Percentiles rank a stretch among this genome's conserved stretches.
phyloP scores from a whole-genome alignment of 2,797 vertebrate species.

The Sebastolobus alascanus region DNA sequence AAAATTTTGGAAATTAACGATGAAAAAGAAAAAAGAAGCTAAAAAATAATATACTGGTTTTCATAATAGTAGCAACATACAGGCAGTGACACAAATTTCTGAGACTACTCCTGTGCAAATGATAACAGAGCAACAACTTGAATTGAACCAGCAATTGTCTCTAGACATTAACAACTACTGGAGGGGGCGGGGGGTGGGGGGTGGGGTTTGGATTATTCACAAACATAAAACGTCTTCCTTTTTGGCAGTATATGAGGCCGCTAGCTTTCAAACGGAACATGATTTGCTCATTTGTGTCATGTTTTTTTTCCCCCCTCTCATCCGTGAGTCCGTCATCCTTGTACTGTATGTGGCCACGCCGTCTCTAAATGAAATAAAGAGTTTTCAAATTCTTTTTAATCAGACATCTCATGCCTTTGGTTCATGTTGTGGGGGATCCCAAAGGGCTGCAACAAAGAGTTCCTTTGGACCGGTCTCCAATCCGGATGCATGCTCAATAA shows the following conservation, averaged over 20 bases:
- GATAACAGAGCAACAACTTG: constrained; percentile 99
- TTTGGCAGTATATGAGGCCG: constrained; percentile 99
- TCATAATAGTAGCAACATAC: constrained; percentile 96
- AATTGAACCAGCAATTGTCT: constrained; percentile 99
- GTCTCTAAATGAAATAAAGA: constrained; percentile 87
- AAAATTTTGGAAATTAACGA: constrained; percentile 79
- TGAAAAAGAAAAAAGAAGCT: constrained; percentile 65
- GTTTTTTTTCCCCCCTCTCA: constrained; percentile 47
- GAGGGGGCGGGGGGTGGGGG: constrained; percentile 71
- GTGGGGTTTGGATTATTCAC: constrained; percentile 96
- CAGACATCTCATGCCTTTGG: constrained; percentile 93
- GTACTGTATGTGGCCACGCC: constrained; percentile 90
- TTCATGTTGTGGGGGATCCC: constrained; percentile 86
- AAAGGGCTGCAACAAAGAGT: constrained; percentile 95
- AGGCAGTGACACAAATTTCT: constrained; percentile 98
- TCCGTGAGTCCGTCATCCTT: constrained; percentile 92
- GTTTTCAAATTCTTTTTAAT: constrained; percentile 81
- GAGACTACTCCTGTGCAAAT: constrained; percentile 99
- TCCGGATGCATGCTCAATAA: constrained; percentile 98
- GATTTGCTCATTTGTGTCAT: constrained; percentile 89
- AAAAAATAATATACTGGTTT: constrained; percentile 83
- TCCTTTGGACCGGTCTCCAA: constrained; percentile 94
- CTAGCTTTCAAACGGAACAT: constrained; percentile 94
- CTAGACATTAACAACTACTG: constrained; percentile 98
- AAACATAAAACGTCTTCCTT: constrained; percentile 96